Evolutionary conservation across 2,888 invertebrate genomes (phyloP).

Genomic region (Zele albiditarsus): DNA sequence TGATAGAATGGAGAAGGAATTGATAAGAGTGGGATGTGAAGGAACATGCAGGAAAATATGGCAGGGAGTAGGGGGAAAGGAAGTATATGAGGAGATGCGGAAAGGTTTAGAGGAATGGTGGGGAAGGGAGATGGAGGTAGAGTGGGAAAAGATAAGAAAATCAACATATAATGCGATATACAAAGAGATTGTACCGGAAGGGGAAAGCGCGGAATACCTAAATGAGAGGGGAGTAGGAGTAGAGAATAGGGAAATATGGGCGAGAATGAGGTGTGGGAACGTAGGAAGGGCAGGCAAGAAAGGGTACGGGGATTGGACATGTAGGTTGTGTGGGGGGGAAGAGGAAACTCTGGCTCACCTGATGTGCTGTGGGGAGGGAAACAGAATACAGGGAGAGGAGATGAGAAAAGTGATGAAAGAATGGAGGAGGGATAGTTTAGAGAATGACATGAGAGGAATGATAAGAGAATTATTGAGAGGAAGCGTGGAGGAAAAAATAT

Average conservation of each 20-base stretch:
- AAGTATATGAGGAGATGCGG: not conserved
- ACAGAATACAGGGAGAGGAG: not conserved
- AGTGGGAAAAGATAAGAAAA: not conserved
- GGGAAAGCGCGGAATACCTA: not conserved
- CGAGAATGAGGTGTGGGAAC: constrained; percentile 28
- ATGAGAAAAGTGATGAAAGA: not conserved
- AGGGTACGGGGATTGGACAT: constrained; percentile 13
- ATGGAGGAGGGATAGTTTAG: no score
- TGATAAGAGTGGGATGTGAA: not conserved
- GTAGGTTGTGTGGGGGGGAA: constrained; percentile 15
- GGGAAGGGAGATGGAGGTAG: not conserved
- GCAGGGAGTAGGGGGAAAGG: not conserved
- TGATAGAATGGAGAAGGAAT: not conserved
- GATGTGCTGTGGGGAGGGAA: constrained; percentile 4
- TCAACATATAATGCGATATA: not conserved
- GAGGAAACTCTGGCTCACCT: constrained; percentile 12
- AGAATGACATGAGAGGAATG: no score
- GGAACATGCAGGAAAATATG: not conserved
- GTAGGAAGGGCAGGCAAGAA: constrained; percentile 28
- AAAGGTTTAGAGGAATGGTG: not conserved
- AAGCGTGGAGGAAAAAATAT: no score
- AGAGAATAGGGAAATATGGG: constrained; percentile 29
- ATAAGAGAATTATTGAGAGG: no score
- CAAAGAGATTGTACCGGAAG: not conserved
- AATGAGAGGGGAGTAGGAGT: not conserved